phyloP scores from a whole-genome alignment of 2,888 invertebrate genomes.

The Panopea generosa region DNA sequence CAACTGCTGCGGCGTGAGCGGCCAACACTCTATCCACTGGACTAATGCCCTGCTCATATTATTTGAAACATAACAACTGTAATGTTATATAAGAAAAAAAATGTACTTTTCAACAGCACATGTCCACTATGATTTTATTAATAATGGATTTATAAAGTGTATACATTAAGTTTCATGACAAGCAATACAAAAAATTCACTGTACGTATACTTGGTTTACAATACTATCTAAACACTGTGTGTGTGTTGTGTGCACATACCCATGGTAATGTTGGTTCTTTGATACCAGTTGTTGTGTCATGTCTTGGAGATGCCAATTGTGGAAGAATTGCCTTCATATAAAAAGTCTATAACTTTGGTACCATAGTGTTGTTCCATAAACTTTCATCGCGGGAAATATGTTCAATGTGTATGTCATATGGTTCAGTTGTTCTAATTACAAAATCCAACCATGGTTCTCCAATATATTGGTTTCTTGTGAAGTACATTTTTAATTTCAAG shows the following conservation, averaged over 20 bases:
- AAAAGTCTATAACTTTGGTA: constrained; percentile 29
- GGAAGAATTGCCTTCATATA: constrained; percentile 24
- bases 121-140: no score
- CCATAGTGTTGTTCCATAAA: constrained; percentile 37
- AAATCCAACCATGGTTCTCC: constrained; percentile 35
- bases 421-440: constrained; percentile 34
- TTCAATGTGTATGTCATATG: constrained; percentile 39
- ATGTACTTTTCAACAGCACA: no score
- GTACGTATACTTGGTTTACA: no score
- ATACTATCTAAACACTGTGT: no score
- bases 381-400: constrained; percentile 7
- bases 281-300: constrained; percentile 28
- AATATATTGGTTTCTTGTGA: constrained; percentile 27
- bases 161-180: no score
- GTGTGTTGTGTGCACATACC: constrained; percentile 37
- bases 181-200: no score
- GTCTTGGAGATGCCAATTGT: constrained; percentile 34
- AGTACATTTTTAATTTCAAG: constrained; percentile 32
- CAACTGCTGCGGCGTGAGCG: no score
- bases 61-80: no score
- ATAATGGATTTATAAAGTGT: no score
- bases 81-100: no score
- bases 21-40: no score
- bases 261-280: constrained; percentile 31
- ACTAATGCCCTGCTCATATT: no score